Evolutionary conservation across 2,113 vertebrate species (phyloP), one percentile per base, ranked within the genome.

Genomic region (Notothenia coriiceps): DNA sequence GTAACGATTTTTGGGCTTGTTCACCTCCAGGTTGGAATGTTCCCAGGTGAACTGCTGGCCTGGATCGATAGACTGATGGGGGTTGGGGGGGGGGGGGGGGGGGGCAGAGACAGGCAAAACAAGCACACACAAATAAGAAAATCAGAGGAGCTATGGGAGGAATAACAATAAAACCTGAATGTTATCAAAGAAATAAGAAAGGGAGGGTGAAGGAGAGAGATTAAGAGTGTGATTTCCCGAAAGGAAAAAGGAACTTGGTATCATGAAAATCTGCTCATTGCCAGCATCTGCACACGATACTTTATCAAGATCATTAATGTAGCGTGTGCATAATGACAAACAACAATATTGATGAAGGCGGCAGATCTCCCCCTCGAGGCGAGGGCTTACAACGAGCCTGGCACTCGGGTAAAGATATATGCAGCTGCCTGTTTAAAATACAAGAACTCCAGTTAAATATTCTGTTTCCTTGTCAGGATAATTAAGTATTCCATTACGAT

Each of bases 11-110:
- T 99, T 99, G 67, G 98, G 97, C 80, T 99, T 99, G 95, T 99
- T 99, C 86, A 98, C 98, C 73, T 99, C 98, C 64, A 99, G 96
- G 95, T 99, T 99, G 82, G 98, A 99, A 75, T 99, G 97, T 33
- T 99, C 98, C 98, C 98, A 99, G 3, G 98, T 99, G 95, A 99
- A 99, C 95, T 99, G 98, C 96, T 99, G 98, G 56, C 98, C 98
- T 0, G 98, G 98, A 86, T 99, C 98, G 2, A 99, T 99, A 69
- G 98, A 99, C 98, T 99, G 94, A 0, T 18, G 73, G 82, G 65
- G n/a, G n/a, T n/a, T n/a, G n/a, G 0, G 54, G 52, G n/a, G 0
- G 54, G 52, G n/a, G 20, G 74, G 82, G 65, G 74, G 82, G 65
- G 1, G 54, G 52, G n/a, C 12, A 63, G 60, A 87, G 61, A 82